phyloP scores from a whole-genome alignment of 2,888 invertebrate genomes.

The Phrixothrix hirtus region DNA sequence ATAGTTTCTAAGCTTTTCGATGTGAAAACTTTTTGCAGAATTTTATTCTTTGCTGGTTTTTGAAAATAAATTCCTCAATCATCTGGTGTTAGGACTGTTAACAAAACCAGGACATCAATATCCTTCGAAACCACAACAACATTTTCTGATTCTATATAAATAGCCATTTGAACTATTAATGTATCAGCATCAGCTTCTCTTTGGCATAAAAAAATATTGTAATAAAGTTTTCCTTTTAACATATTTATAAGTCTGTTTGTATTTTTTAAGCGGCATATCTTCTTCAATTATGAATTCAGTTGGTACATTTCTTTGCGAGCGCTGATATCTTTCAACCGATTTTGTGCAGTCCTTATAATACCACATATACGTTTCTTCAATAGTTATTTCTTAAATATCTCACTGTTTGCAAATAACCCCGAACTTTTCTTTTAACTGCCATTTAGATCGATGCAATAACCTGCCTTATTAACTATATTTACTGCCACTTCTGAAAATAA shows the following conservation, averaged over 20 bases:
- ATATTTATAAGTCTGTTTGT: constrained; percentile 23
- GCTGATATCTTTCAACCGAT: constrained; percentile 1
- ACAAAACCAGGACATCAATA: constrained; percentile 14
- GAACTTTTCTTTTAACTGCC: constrained; percentile 3
- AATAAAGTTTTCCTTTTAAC: constrained; percentile 10
- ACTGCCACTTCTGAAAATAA: neutral
- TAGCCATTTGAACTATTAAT: constrained; percentile 21
- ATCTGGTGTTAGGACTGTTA: neutral
- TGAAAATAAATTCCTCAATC: constrained; percentile 3
- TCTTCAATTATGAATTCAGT: constrained; percentile 1
- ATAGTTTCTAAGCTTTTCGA: neutral
- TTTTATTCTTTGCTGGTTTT: neutral
- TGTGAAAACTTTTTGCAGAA: neutral
- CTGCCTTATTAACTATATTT: constrained; percentile 2
- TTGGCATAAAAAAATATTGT: constrained; percentile 13
- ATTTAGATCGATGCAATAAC: constrained; percentile 3
- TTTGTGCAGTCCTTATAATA: constrained; percentile 1
- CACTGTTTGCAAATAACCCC: neutral
- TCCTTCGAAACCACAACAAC: constrained; percentile 17
- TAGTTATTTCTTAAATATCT: neutral
- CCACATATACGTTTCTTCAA: neutral
- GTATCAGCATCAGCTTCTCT: constrained; percentile 16
- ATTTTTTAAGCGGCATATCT: constrained; percentile 3
- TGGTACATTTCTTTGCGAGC: neutral
- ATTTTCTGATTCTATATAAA: constrained; percentile 17